phyloP scores from a whole-genome alignment of 2,888 invertebrate species.

The Eristalis arbustorum region DNA sequence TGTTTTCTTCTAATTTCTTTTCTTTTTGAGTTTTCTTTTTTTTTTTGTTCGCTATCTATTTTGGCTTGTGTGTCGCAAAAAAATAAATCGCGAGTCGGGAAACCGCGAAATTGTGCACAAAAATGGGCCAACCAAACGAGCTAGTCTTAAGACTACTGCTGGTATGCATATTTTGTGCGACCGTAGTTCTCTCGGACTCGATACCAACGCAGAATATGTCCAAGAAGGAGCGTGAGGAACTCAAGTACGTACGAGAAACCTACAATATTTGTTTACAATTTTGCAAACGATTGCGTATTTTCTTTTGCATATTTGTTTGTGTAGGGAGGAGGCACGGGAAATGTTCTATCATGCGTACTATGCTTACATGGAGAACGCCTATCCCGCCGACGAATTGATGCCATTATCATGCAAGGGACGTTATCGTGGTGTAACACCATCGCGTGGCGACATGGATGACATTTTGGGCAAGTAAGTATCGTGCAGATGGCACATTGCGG shows the following conservation, averaged over 20 bases:
- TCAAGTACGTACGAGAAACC: slow-evolving; percentile 82
- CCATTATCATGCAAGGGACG: slow-evolving; percentile 96
- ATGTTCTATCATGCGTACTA: slow-evolving; percentile 99
- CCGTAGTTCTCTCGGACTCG: slow-evolving; percentile 54
- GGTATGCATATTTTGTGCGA: slow-evolving; percentile 37
- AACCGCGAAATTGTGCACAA: not conserved
- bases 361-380: slow-evolving; percentile 98
- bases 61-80: slow-evolving; percentile 20
- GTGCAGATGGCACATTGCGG: not conserved
- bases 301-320: not conserved
- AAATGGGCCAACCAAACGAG: slow-evolving; percentile 54
- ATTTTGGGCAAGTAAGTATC: slow-evolving; percentile 94
- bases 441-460: slow-evolving; percentile 98
- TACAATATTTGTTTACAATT: not conserved
- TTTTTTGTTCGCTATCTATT: slow-evolving; percentile 1
- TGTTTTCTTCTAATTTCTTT: slow-evolving; percentile 3
- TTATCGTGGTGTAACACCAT: slow-evolving; percentile 92
- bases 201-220: slow-evolving; percentile 82
- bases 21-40: not conserved
- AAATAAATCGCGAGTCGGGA: not conserved
- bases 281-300: slow-evolving; percentile 1
- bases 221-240: slow-evolving; percentile 83
- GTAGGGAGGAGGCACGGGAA: slow-evolving; percentile 93
- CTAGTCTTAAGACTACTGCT: slow-evolving; percentile 33
- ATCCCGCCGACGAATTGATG: slow-evolving; percentile 99